Conservation (phyloP, 2,888 invertebrate genomes). For the Lepidonotus clava region DNA sequence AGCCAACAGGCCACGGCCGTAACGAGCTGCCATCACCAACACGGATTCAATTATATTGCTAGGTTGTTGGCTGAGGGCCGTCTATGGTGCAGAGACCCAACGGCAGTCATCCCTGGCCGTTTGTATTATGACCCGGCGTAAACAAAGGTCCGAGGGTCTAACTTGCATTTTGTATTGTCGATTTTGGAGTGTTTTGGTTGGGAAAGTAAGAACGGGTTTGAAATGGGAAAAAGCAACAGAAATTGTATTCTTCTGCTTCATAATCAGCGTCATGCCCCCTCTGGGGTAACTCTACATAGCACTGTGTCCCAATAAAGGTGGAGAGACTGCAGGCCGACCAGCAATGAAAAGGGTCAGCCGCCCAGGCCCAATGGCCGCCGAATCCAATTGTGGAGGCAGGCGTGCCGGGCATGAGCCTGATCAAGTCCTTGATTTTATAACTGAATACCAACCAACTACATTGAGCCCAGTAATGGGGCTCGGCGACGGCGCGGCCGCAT, state of each 20-base stretch:
- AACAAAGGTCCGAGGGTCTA: no score
- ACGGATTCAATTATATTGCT: slow-evolving; percentile 23
- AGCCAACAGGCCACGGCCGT: not conserved
- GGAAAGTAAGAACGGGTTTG: no score
- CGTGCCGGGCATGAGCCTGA: slow-evolving; percentile 16
- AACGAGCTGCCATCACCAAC: slow-evolving; percentile 37
- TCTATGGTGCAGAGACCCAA: no score
- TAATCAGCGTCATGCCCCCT: no score
- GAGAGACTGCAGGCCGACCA: not conserved
- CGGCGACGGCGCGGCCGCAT: not conserved
- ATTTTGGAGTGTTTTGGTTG: no score
- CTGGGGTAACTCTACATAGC: no score
- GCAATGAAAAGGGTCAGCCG: not conserved
- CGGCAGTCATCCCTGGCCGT: no score
- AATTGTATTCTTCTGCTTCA: no score
- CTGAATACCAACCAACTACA: slow-evolving; percentile 20
- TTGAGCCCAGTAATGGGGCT: not conserved
- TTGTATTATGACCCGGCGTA: no score
- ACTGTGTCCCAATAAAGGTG: no score
- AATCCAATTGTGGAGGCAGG: not conserved
- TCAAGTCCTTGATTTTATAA: slow-evolving; percentile 44
- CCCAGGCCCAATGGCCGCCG: not conserved
- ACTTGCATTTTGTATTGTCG: no score
- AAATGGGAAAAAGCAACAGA: no score
- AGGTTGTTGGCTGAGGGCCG: not conserved